phyloP scores from a whole-genome alignment of 2,888 invertebrate species.

The Mycalesis mineus region DNA sequence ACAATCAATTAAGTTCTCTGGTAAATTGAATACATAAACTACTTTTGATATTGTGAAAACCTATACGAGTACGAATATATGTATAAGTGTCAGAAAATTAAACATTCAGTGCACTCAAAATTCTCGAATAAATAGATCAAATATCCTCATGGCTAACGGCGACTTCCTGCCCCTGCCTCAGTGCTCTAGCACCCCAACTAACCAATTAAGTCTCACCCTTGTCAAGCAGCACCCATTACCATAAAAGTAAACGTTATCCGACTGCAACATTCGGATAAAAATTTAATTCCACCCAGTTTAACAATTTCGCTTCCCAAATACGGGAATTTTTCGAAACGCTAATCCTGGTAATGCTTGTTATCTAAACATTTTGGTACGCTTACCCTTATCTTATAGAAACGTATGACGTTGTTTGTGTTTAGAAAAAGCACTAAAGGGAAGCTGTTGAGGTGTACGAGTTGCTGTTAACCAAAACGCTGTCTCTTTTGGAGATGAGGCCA shows the following conservation, averaged over 20 bases:
- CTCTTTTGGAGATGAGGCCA: too few species aligned
- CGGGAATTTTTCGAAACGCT: not conserved
- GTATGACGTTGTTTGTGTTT: too few species aligned
- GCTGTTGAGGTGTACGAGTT: too few species aligned
- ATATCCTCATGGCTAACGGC: not conserved
- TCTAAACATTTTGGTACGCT: too few species aligned
- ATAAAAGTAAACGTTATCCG: conserved; percentile 15
- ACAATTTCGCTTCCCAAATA: conserved; percentile 5
- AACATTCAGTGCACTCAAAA: not conserved
- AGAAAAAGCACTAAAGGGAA: too few species aligned
- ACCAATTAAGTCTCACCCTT: conserved; percentile 7
- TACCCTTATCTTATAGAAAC: too few species aligned
- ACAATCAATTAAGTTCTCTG: too few species aligned
- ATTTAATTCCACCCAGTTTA: conserved; percentile 10
- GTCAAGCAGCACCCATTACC: conserved; percentile 14
- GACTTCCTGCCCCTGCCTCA: not conserved
- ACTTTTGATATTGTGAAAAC: not conserved
- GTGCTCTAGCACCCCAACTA: conserved; percentile 3
- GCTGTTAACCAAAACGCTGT: too few species aligned
- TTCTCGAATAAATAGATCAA: not conserved
- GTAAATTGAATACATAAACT: too few species aligned
- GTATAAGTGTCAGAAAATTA: too few species aligned
- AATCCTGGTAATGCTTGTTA: not conserved
- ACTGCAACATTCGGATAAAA: conserved; percentile 6
- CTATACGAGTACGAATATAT: not conserved